phyloP scores from a whole-genome alignment of 2,888 invertebrate genomes.

The Endomychus coccineus region DNA sequence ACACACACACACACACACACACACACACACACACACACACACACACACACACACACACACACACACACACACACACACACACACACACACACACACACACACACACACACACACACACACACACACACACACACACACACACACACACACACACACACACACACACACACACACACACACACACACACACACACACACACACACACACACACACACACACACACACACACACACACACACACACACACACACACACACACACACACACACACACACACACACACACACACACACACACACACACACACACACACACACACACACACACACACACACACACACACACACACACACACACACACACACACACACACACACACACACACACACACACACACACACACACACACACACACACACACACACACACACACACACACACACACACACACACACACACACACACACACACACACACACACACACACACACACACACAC shows the following conservation, averaged over 20 bases:
- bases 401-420: constrained; percentile 1
- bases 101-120: constrained; percentile 1
- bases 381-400: constrained; percentile 1
- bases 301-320: constrained; percentile 1
- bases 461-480: too few species aligned
- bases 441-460: constrained; percentile 1
- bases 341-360: constrained; percentile 1
- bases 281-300: constrained; percentile 1
- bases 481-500: too few species aligned
- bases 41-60: constrained; percentile 1
- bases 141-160: constrained; percentile 1
- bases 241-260: constrained; percentile 1
- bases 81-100: constrained; percentile 1
- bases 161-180: constrained; percentile 1
- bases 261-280: constrained; percentile 1
- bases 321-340: constrained; percentile 1
- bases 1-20: constrained; percentile 1
- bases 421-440: constrained; percentile 1
- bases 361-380: constrained; percentile 1
- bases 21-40: constrained; percentile 1
- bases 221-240: constrained; percentile 1
- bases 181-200: constrained; percentile 1
- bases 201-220: constrained; percentile 1
- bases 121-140: constrained; percentile 1
- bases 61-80: constrained; percentile 1